Evolutionary conservation across 2,888 invertebrate species (phyloP), one percentile per base, ranked within the genome.

Genomic region (Drosophila borborema): DNA sequence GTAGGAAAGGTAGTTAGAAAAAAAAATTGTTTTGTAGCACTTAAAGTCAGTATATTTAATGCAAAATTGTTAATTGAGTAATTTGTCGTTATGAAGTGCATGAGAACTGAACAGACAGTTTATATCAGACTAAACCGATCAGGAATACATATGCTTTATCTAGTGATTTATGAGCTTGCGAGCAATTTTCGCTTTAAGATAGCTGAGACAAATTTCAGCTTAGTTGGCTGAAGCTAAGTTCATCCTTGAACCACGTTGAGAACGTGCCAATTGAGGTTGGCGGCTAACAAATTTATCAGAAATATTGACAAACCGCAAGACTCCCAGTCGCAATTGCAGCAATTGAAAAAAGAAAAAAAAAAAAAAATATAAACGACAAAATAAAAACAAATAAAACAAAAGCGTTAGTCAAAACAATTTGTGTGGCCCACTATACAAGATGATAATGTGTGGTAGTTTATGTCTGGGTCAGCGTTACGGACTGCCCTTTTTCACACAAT

Each of bases 201-300:
- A 58, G 64, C 46, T 73, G 59, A 66, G 64, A 74, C 63, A 64
- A 49, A 68, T 72, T 59, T 64, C 59, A 49, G 46, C 20, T 46
- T 23, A 14, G 14, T 7, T 20, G 14, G 6, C 46, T 46, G 14
- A 61, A 60, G 64, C 53, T 38, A 55, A 62, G 67, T 67, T 65
- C 74, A 89, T 73, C 89, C 85, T 89, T 85, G 89, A 89, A 75
- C 70, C 66, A 68, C 67, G 69, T 48, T 41, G 75, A 90, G 86
- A 86, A 86, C 86, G 86, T 86, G 86, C 90, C 86, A 82, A 85
- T 90, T 86, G 86, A 75, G 90, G 90, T 86, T 86, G 71, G 68
- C 74, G 68, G 73, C 49, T 59, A 64, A 67, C 65, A 69, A 80
- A 74, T 66, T 62, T 82, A 82, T 85, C 76, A 64, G 59, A 75